Evolutionary conservation across 2,888 invertebrate species (phyloP), one percentile per base, ranked within the genome.

Genomic region (Andrena dorsata): DNA sequence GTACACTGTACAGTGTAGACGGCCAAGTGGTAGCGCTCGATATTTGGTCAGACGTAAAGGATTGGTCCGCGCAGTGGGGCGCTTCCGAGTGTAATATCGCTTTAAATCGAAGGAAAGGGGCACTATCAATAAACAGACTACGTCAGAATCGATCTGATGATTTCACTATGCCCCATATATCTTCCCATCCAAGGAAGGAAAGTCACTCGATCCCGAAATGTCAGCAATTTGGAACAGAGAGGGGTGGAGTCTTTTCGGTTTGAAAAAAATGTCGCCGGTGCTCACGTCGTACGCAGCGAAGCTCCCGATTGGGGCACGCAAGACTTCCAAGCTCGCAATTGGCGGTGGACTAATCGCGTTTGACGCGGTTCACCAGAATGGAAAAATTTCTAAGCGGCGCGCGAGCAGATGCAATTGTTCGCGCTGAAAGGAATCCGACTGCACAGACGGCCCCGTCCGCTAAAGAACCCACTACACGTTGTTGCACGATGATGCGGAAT

Each of bases 401-500:
- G n/a, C 23, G 49, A 16, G 35, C 23, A 53, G 60, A 20, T 61
- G 70, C 77, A 30, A 65, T 80, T 71, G 70, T 76, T 66, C 53
- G 65, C 35, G 51, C 41, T 77, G 71, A 76, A 77, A 66, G 70
- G 53, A 71, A 53, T 61, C 23, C 20, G 60, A 26, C 41, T 53
- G 41, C 26, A 32, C 47, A 60, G 41, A 66, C 32, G 53, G 47
- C 30, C 10, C 61, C 58, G 20, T 23, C 60, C 47, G 61, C 32
- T 69, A 56, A 71, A 66, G 53, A 23, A 77, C 53, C 77, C 61
- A 78, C 58, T 53, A 56, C 69, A 47, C 77, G 80, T 71, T 77
- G 77, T 68, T 71, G 51, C 71, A 49, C 71, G 80, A 80, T 73
- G 56, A 64, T 23, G 68, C 28, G 63, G 68, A 78, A 80, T 69